Base-by-base conservation (phyloP, 2,888 invertebrate species). In the Dynastes grantii region DNA sequence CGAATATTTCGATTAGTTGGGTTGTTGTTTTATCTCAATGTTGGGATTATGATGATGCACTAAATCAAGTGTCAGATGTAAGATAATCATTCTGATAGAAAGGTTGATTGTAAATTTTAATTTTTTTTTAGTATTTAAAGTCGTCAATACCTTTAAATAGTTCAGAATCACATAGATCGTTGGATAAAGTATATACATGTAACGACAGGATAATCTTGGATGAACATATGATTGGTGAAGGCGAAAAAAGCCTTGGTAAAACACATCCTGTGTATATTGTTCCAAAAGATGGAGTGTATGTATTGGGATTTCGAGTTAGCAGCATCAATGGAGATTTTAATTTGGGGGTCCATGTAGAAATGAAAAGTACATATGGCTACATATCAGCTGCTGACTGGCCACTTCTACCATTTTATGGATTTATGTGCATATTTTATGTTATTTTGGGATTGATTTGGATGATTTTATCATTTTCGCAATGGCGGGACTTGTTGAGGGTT, bases 381-480 rank as follows among this genome's bases (percentile, higher is more conserved):
- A 91, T 98, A 63, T 96, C 97, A 0, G 97, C 97, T 5, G 94
- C 94, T 0, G 96, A 97, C 87, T 97, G 95, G 94, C 97, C 97
- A 0, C 90, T 97, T 4, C 88, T 97, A 81, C 94, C 95, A 81
- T 98, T 98, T 89, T 98, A 97, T 89, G 96, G 95, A 45, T 91
- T 93, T 55, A 97, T 98, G 97, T 97, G 97, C 85, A 91, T 94
- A 3, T 92, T 96, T 75, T 98, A 98, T 89, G 94, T 96, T 0
- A 87, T 94, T n/a, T 92, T 95, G 84, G 96, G 96, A 40, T 86
- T 95, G 0, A 91, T 92, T 51, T 98, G 98, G 98, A 90, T 97
- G 75, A 85, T 92, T 0, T 93, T 97, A 70, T 95, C 96, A 76
- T 95, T 95, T 84, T 90, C 94, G 83, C 96, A 96, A 88, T 98